Percentiles rank a stretch among this genome's conserved stretches.
These are phyloP conservation scores for Eueremaeus valkanovi DNA, from an alignment of 2,888 invertebrate genomes.

Conservation along the genomic window DNA sequence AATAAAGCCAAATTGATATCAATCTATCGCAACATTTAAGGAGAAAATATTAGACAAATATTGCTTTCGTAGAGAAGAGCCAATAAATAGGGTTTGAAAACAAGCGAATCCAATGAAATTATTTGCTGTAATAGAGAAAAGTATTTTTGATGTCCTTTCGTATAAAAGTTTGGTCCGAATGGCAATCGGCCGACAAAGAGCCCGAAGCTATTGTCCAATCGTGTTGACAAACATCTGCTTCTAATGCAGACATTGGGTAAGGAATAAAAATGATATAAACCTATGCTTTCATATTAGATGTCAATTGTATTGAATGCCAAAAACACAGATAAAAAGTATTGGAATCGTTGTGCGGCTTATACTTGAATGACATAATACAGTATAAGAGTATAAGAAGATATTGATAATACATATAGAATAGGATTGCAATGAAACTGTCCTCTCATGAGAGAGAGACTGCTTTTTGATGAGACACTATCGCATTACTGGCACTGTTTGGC, in stretches of 20 bases:
- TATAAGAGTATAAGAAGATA: slow-evolving; percentile 26
- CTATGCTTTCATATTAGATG: slow-evolving; percentile 1
- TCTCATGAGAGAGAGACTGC: slow-evolving; percentile 19
- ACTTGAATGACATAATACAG: slow-evolving; percentile 22
- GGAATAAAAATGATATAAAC: slow-evolving; percentile 20
- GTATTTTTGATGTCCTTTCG: too few species aligned
- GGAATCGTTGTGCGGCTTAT: slow-evolving; percentile 11
- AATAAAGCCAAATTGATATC: too few species aligned
- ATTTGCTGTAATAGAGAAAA: too few species aligned
- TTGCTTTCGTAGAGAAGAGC: too few species aligned
- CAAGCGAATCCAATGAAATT: too few species aligned
- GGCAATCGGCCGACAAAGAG: background rate
- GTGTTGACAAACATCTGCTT: slow-evolving; percentile 27
- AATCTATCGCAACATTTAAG: too few species aligned
- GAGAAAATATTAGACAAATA: too few species aligned
- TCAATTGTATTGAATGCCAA: slow-evolving; percentile 11
- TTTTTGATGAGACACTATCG: slow-evolving; percentile 27
- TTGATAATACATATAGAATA: slow-evolving; percentile 24
- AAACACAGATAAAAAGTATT: slow-evolving; percentile 34
- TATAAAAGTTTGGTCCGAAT: background rate
- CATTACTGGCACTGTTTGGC: background rate
- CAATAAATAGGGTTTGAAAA: too few species aligned
- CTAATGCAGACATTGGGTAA: background rate
- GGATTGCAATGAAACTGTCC: slow-evolving; percentile 2
- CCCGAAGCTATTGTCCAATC: slow-evolving; percentile 8